These are phyloP conservation scores for Myiopsitta monachus DNA, from an alignment of 2,113 vertebrate genomes.

Conservation along the genomic window DNA sequence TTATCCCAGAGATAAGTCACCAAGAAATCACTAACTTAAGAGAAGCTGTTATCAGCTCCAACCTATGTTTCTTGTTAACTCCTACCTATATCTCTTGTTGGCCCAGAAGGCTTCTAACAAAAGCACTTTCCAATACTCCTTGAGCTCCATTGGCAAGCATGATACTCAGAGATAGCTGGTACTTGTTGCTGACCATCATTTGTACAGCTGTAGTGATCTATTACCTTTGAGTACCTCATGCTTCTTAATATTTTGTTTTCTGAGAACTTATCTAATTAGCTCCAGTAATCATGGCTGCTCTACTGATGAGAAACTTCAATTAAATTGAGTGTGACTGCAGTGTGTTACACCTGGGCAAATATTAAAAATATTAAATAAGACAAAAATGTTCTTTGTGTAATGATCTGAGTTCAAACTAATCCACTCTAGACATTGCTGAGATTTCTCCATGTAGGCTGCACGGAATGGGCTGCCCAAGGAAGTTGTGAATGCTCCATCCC, in stretches of 20 bases:
- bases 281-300: neutral
- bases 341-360: neutral
- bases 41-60: neutral
- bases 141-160: neutral
- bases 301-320: neutral
- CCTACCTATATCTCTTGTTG: neutral
- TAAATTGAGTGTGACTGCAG: neutral
- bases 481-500: no score
- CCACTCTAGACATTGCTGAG: neutral
- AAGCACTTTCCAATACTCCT: neutral
- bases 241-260: neutral
- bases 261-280: neutral
- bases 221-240: fast-evolving
- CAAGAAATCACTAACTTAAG: neutral
- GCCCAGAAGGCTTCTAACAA: neutral
- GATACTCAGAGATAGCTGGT: neutral
- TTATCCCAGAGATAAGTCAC: neutral
- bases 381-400: neutral
- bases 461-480: no score
- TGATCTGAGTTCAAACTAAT: neutral
- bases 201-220: neutral
- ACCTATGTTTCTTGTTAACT: neutral
- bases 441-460: neutral
- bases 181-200: neutral
- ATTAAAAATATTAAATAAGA: neutral